Conservation (phyloP, 2,888 invertebrate species). For the Marasmarcha lunaedactyla region DNA sequence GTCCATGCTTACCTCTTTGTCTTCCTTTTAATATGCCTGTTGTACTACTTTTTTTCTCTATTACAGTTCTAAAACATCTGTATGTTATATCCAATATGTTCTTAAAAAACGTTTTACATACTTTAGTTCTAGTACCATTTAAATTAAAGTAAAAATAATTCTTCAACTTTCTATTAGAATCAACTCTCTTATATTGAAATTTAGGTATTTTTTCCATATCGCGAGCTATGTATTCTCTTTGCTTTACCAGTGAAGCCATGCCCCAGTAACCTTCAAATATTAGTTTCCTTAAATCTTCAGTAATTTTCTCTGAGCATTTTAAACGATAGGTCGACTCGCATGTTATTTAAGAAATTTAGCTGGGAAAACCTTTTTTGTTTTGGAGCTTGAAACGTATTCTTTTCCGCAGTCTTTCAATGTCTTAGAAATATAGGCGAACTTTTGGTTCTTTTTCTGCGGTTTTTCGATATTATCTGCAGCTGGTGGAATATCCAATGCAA, state of each 20-base stretch:
- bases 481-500: too few species aligned
- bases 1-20: too few species aligned
- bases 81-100: slow-evolving; percentile 7
- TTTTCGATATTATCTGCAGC: too few species aligned
- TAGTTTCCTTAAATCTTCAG: slow-evolving; percentile 5
- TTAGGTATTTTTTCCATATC: slow-evolving; percentile 9
- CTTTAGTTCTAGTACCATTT: slow-evolving; percentile 5
- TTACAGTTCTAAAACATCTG: slow-evolving; percentile 8
- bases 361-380: too few species aligned
- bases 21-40: too few species aligned
- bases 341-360: too few species aligned
- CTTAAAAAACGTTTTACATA: slow-evolving; percentile 7
- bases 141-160: slow-evolving; percentile 4
- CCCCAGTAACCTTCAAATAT: slow-evolving; percentile 9
- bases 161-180: slow-evolving; percentile 10
- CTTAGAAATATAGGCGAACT: too few species aligned
- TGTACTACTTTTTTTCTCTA: slow-evolving; percentile 6
- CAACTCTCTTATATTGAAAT: slow-evolving; percentile 11
- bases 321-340: slow-evolving; percentile 6
- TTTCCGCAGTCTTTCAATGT: too few species aligned
- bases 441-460: too few species aligned
- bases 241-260: slow-evolving; percentile 6
- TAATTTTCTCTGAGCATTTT: slow-evolving; percentile 9
- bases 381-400: too few species aligned
- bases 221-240: slow-evolving; percentile 11